A percentile compares a stretch with the other conserved stretches of the same genome.
Conservation (phyloP, 2,797 vertebrate genomes). For the Numenius phaeopus region DNA sequence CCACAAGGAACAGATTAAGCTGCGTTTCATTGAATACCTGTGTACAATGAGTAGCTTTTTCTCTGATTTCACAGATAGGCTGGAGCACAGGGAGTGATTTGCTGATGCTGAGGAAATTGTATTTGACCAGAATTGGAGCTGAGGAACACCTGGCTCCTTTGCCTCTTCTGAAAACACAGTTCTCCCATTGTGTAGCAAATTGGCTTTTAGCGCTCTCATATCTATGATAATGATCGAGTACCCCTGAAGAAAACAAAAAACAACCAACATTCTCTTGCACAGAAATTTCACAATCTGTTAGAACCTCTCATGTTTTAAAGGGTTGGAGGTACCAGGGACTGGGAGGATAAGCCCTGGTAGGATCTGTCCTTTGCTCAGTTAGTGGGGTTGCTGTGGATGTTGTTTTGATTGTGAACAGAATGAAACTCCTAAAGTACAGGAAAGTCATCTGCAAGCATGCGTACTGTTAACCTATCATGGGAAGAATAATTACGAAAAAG, state of each 20-base stretch:
- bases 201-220: background rate
- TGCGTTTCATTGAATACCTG: background rate
- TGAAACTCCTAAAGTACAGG: background rate
- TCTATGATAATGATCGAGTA: background rate
- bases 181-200: background rate
- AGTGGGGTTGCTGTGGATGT: background rate
- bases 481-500: background rate
- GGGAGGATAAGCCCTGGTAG: accelerated
- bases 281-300: background rate
- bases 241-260: background rate
- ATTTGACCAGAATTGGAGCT: background rate
- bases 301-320: background rate
- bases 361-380: background rate
- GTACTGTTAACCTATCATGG: background rate
- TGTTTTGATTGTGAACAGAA: background rate
- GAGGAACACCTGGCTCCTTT: background rate
- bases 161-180: background rate
- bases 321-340: accelerated
- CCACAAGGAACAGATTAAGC: background rate
- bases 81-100: background rate
- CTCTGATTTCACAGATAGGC: background rate
- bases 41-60: background rate
- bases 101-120: background rate
- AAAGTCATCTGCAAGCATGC: background rate
- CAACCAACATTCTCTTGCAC: accelerated